Evolutionary conservation across 2,113 vertebrate genomes (phyloP).

Genomic region (Geococcyx californianus): DNA sequence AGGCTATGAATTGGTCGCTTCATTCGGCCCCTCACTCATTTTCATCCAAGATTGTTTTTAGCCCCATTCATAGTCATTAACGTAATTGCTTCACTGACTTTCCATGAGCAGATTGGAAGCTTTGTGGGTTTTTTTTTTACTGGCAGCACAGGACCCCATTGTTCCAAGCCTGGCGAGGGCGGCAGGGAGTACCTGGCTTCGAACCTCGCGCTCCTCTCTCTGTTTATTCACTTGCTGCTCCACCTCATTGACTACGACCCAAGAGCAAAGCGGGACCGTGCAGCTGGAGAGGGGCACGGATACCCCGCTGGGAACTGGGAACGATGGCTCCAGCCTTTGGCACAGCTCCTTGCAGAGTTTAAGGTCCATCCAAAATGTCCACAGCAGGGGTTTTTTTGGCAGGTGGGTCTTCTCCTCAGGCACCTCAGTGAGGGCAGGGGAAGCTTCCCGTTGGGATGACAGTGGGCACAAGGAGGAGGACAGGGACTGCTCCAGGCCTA

Average conservation of each 20-base stretch:
- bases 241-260: background rate
- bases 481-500: background rate
- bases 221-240: background rate
- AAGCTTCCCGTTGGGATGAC: background rate
- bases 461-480: background rate
- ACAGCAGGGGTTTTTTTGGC: background rate
- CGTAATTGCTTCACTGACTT: slow-evolving; percentile 60
- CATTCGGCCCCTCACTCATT: slow-evolving; percentile 55
- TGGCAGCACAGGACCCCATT: slow-evolving; percentile 58
- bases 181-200: slow-evolving; percentile 14
- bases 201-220: background rate
- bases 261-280: background rate
- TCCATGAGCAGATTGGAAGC: slow-evolving; percentile 32
- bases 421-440: background rate
- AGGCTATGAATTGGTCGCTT: slow-evolving; percentile 45
- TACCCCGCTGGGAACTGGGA: background rate
- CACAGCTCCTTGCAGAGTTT: background rate
- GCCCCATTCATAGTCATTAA: slow-evolving; percentile 36
- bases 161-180: background rate
- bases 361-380: background rate
- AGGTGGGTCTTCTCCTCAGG: background rate
- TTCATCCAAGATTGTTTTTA: slow-evolving; percentile 46
- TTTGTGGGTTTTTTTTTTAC: background rate
- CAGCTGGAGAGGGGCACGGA: background rate
- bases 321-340: background rate